Base-by-base conservation (phyloP, 2,888 invertebrate species). In the Cheiracanthium punctorium region DNA sequence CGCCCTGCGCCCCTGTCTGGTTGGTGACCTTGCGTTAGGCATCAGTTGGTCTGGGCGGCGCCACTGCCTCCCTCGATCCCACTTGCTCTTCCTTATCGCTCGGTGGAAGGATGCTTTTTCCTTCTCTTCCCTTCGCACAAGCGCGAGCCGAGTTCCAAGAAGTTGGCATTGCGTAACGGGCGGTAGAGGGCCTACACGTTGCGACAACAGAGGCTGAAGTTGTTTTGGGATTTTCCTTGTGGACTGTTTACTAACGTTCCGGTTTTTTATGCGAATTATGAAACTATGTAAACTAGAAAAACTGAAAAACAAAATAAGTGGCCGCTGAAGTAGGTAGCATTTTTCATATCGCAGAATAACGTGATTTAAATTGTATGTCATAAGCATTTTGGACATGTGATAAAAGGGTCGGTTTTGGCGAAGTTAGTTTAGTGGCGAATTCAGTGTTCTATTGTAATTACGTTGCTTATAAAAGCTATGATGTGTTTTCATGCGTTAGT, bases 11-110 rank as follows among this genome's bases (percentile, higher is more conserved):
- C 69, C 72, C 82, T 70, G 84, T 85, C 84, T 85, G 84, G 77
- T 79, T 85, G 79, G 79, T 85, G 84, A 85, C 84, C 84, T 85
- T 85, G 84, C 84, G 74, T 69, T 71, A 52, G 48, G 73, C 77
- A 73, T 65, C 52, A 58, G 64, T 64, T 37, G 82, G 84, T 65
- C 84, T 73, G 69, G 70, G 84, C 43, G 84, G 84, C 84, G 84
- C 82, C 82, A 82, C 82, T 71, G 82, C 82, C 82, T 82, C 76
- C 71, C 76, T 67, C 64, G 48, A 58, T 82, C 82, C 79, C 84
- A 85, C 73, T 85, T 79, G 74, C 82, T 84, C 77, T 67, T 84
- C 82, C 82, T 77, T 77, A 84, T 84, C 77, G 33, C 29, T 84
- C 72, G 52, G 67, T 24, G 82, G 29, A 64, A 76, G 82, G 76